A percentile compares a stretch with the other conserved stretches of the same genome.
These are phyloP conservation scores for Indicator indicator DNA, from an alignment of 2,113 vertebrate species.

Conservation along the genomic window DNA sequence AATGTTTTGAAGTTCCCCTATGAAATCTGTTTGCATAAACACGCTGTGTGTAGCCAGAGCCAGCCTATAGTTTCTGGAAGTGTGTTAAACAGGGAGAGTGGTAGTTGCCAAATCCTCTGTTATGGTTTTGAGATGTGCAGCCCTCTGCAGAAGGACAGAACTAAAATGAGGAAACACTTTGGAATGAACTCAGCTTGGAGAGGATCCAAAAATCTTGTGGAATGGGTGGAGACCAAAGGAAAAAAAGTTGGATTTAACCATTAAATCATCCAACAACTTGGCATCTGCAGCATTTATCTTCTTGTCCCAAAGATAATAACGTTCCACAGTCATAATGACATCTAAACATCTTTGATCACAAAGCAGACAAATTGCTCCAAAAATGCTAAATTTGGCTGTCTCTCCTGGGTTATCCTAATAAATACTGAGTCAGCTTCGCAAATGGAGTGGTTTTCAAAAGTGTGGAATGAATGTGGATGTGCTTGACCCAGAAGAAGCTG, in stretches of 20 bases:
- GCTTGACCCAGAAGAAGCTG: constrained; percentile 23
- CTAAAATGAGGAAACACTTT: constrained; percentile 52
- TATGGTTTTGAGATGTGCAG: constrained; percentile 52
- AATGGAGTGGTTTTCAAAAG: background rate
- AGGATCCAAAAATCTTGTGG: constrained; percentile 46
- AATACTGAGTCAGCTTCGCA: constrained; percentile 40
- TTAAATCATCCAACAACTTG: constrained; percentile 60
- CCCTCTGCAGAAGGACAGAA: constrained; percentile 47
- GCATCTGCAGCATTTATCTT: constrained; percentile 19
- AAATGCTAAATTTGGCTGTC: constrained; percentile 40
- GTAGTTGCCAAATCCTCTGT: constrained; percentile 53
- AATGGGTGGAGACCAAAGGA: constrained; percentile 8
- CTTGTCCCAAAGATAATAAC: constrained; percentile 43
- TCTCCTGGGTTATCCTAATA: constrained; percentile 34
- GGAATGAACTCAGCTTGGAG: constrained; percentile 58
- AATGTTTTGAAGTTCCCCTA: constrained; percentile 36
- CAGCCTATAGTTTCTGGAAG: constrained; percentile 33
- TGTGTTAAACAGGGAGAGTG: constrained; percentile 54
- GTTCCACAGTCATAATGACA: constrained; percentile 29
- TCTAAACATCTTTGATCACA: constrained; percentile 58
- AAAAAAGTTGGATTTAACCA: constrained; percentile 36
- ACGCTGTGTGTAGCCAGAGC: constrained; percentile 35
- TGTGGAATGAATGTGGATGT: background rate
- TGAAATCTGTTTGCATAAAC: constrained; percentile 47
- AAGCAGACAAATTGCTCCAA: constrained; percentile 8